Evolutionary conservation across 2,797 vertebrate species (phyloP), one percentile per base, ranked within the genome.

Genomic region (Philypnodon macrostomus): DNA sequence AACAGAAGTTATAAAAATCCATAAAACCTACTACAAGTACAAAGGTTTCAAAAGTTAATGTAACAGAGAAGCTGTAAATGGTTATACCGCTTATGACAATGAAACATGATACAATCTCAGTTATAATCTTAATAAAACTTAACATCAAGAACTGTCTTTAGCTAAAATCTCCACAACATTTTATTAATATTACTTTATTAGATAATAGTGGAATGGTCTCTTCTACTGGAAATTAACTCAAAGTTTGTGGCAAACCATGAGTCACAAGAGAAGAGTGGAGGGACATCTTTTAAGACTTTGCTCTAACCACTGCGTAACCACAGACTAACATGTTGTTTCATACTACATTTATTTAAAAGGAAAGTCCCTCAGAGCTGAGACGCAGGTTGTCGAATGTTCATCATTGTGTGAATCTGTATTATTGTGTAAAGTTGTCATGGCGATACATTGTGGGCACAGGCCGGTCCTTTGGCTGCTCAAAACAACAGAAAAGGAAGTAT

Each of bases 251-350:
- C 32, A 49, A 58, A 70, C 15, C 12, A 4, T 44, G 41, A 44
- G 27, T 30, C 70, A 56, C 16, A 8, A 41, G 39, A 23, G 24
- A 13, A 1, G 5, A 1, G 23, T n/a, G 36, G 39, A 40, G 39
- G 13, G 24, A 41, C 61, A 61, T 73, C 57, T 67, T 77, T 70
- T 69, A 78, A 64, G 58, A 65, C 55, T 81, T 69, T 75, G 35
- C 33, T 18, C 34, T 13, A 65, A 70, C 73, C 71, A 17, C 72
- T 73, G 53, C 61, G 44, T 36, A 53, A 55, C 24, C 45, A 17
- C 68, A 62, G 55, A 75, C 33, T 62, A 48, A 81, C 70, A 80
- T 72, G 36, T 54, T 47, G 46, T 67, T 72, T 73, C 59, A 58
- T 63, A 54, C 42, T 59, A 38, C 67, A 63, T 57, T 11, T 59